Base-by-base conservation (phyloP, 2,888 invertebrate genomes). In the Phorcus lineatus region DNA sequence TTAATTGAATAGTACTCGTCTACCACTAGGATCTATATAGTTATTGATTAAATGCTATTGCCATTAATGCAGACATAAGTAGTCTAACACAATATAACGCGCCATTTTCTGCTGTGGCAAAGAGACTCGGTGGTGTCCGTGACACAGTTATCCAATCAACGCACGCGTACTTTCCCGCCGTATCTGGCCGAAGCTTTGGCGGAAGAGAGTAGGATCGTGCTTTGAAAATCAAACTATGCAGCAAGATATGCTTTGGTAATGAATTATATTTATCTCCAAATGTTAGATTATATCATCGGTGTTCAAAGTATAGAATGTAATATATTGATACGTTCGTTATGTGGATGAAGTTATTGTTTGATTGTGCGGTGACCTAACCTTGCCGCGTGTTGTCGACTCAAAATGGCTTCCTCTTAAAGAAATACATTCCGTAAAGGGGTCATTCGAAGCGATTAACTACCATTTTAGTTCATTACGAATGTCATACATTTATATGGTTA, bases 161-260 rank as follows among this genome's bases (percentile, higher is more conserved):
- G 74, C 74, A 62, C 55, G 62, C 55, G 52, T 28, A 70, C 78
- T 84, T 84, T 84, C 83, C 83, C 84, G 84, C 84, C 84, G 84
- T 81, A 80, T 78, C 57, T 75, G 77, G 67, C 84, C 84, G 84
- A 84, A 80, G 53, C 24, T 75, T 57, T 78, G 81, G 76, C 79
- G 81, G 81, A 81, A 81, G 81, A 62, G 54, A 16, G 55, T 55
- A 55, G 53, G 55, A 54, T 54, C 53, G 76, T 76, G 76, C 54
- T 55, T 55, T 70, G 70, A 70, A 70, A 70, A 70, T 70, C 70
- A 70, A 70, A 70, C 40, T 70, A 70, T 70, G 70, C 70, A 70
- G 70, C 70, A 31, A 70, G 36, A 31, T 31, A 70, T 17, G 70
- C 28, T 31, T 70, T 70, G 70, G 70, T 70, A 70, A 70, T 70